Conservation (phyloP, 2,113 vertebrate species). For the Porphyrio hochstetteri region DNA sequence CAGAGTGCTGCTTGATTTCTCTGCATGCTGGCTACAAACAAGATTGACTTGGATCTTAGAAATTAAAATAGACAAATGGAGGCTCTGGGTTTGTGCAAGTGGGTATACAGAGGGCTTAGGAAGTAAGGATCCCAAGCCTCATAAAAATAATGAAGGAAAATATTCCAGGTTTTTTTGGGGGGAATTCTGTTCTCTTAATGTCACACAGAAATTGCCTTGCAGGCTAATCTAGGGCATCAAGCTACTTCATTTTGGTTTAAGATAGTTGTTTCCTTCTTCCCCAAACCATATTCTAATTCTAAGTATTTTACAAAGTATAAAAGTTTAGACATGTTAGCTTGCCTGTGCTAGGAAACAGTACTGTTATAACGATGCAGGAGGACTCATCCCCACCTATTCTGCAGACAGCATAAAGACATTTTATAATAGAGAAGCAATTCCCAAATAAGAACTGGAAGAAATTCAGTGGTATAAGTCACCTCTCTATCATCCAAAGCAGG, state of each 20-base stretch:
- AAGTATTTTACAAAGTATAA: neutral
- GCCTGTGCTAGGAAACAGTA: neutral
- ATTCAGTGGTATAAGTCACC: neutral
- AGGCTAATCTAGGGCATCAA: neutral
- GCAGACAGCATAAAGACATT: neutral
- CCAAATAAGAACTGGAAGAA: slow-evolving; percentile 2
- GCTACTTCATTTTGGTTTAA: neutral
- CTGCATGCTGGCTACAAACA: neutral
- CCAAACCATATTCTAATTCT: neutral
- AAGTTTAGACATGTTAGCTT: neutral
- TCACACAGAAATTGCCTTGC: neutral
- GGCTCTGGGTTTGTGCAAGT: neutral
- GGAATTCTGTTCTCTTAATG: neutral
- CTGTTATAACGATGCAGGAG: neutral
- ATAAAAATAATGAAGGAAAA: neutral
- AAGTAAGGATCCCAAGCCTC: neutral
- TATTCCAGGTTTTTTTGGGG: neutral
- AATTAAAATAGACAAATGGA: neutral
- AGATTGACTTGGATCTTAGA: neutral
- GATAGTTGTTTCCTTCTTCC: neutral
- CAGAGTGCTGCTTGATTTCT: neutral
- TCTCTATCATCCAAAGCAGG: neutral
- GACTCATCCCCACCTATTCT: neutral
- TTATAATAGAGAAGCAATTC: neutral
- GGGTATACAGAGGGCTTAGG: neutral